Evolutionary conservation across 2,888 invertebrate genomes (phyloP).

Genomic region (Barypeithes pellucidus): DNA sequence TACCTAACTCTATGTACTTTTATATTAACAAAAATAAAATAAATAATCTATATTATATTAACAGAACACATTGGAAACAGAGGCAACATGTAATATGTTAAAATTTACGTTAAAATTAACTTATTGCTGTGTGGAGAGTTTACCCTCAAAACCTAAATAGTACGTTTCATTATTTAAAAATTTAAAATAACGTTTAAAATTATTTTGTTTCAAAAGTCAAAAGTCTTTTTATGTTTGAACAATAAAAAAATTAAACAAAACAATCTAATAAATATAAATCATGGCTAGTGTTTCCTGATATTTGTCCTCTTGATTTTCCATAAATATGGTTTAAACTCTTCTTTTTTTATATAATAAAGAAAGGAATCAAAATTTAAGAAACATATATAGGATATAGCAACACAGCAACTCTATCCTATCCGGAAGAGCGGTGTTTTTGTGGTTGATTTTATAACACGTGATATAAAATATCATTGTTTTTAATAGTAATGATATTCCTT

Average conservation of each 20-base stretch:
- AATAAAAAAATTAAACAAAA: not conserved
- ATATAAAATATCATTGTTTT: no score
- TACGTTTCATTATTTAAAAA: conserved; percentile 38
- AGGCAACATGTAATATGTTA: conserved; percentile 7
- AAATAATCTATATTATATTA: conserved; percentile 17
- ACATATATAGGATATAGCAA: no score
- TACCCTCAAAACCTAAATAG: conserved; percentile 51
- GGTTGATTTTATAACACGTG: no score
- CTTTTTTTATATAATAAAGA: no score
- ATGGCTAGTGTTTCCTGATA: no score
- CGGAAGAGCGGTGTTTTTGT: no score
- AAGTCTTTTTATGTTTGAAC: not conserved
- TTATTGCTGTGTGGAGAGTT: conserved; percentile 43
- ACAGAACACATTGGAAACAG: conserved; percentile 11
- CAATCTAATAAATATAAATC: conserved; percentile 13
- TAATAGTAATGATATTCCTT: no score
- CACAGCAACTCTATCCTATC: no score
- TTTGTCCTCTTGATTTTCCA: no score
- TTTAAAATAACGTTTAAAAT: conserved; percentile 10
- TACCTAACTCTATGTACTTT: not conserved
- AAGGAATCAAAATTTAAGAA: no score
- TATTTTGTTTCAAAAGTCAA: conserved; percentile 6
- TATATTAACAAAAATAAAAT: conserved; percentile 11
- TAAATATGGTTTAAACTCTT: no score
- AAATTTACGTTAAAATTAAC: conserved; percentile 31